Conservation (phyloP, 2,888 invertebrate species). For the Eucriotettix oculatus region DNA sequence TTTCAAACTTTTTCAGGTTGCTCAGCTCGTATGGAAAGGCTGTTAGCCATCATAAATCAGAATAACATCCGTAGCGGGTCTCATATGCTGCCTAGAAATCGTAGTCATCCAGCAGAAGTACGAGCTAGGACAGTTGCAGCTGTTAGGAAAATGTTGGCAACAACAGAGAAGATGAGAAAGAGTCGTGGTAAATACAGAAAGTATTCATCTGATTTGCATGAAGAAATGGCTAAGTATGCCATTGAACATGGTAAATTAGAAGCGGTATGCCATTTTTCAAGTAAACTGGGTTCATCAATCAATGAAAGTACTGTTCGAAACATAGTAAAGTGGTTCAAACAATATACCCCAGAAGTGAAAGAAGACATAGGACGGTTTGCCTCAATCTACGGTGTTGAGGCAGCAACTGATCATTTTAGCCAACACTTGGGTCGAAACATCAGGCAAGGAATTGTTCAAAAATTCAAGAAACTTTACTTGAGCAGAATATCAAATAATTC, state of each 20-base stretch:
- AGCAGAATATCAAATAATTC: slow-evolving; percentile 11
- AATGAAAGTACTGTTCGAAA: slow-evolving; percentile 19
- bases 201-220: slow-evolving; percentile 16
- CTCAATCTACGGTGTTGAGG: slow-evolving; percentile 15
- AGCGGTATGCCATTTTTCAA: slow-evolving; percentile 16
- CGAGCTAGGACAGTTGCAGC: slow-evolving; percentile 17
- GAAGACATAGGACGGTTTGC: slow-evolving; percentile 18
- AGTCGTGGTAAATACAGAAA: slow-evolving; percentile 18
- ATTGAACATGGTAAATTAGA: slow-evolving; percentile 16
- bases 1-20: too few relatives aligned
- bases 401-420: slow-evolving; percentile 15
- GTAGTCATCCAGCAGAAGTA: slow-evolving; percentile 6
- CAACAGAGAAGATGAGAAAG: slow-evolving; percentile 16
- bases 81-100: too few relatives aligned
- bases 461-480: slow-evolving; percentile 16
- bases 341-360: slow-evolving; percentile 15
- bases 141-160: slow-evolving; percentile 16
- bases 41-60: too few relatives aligned
- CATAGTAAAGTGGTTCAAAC: slow-evolving; percentile 16
- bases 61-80: too few relatives aligned
- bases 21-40: too few relatives aligned
- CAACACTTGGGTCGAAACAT: slow-evolving; percentile 15
- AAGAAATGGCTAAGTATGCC: slow-evolving; percentile 18
- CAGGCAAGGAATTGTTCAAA: slow-evolving; percentile 15
- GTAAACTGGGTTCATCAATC: slow-evolving; percentile 16